Evolutionary conservation across 2,888 invertebrate species (phyloP), one percentile per base, ranked within the genome.

Genomic region (Teinopalpus imperialis): DNA sequence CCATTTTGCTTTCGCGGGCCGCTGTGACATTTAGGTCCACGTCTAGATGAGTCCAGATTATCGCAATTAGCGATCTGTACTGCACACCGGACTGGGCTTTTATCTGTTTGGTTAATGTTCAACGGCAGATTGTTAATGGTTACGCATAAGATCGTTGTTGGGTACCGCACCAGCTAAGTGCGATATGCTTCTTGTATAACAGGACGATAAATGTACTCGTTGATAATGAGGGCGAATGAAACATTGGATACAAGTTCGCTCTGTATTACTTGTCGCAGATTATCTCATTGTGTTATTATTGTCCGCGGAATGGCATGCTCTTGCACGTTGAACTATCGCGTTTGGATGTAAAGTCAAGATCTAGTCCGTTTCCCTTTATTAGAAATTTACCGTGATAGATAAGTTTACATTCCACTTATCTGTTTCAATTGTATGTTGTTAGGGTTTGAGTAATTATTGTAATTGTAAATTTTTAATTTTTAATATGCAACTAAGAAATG

Each of bases 1-100:
- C 59, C 57, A 55, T 54, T 48, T 61, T 55, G 68, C 82, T 82
- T 81, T 82, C 80, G 55, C 77, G 51, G 63, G 49, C 58, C 53
- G 53, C 70, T 65, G 59, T 73, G 70, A 75, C 74, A 75, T 76
- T 71, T 63, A 66, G 63, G 64, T 62, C 65, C 49, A 61, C 65
- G 71, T 74, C 74, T 77, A 74, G 78, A 81, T 78, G 74, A 64
- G 67, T 56, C 57, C 53, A 67, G 72, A 77, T 74, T 74, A 78
- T 77, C 73, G 44, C 48, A 48, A 53, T 60, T 49, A 59, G 62
- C 54, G 65, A 74, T 71, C 76, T 65, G 70, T 57, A 56, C 64
- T 51, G n/a, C n/a, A 57, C 66, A 69, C 69, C 58, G 61, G 59
- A 52, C 52, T 34, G 29, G 52, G n/a, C 49, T 52, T 56, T 66